phyloP scores from a whole-genome alignment of 2,888 invertebrate species.

The Drosophila multiciliata region DNA sequence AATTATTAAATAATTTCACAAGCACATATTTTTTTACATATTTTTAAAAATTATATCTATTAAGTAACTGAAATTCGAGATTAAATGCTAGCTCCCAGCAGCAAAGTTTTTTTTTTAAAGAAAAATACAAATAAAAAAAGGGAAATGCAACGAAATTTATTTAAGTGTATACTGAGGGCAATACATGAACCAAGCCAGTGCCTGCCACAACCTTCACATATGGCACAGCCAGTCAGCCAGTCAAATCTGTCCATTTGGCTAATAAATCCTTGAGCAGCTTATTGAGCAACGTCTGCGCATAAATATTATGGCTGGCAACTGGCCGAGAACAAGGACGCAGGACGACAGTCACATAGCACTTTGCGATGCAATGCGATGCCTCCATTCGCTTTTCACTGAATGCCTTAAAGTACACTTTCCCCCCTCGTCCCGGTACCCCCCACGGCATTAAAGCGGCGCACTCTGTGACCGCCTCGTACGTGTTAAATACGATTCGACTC shows the following conservation, averaged over 20 bases:
- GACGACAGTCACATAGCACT: conserved; percentile 27
- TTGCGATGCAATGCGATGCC: conserved; percentile 17
- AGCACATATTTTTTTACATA: rapidly evolving
- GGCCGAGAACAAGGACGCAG: conserved; percentile 47
- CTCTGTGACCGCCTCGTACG: conserved; percentile 54
- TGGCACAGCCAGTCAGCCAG: conserved; percentile 74
- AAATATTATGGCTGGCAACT: conserved; percentile 76
- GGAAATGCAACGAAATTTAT: conserved; percentile 30
- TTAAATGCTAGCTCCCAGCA: not conserved
- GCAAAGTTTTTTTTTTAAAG: not conserved
- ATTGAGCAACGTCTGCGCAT: conserved; percentile 81
- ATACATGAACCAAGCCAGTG: conserved; percentile 33
- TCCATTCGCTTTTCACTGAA: conserved; percentile 61
- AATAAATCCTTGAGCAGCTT: conserved; percentile 85
- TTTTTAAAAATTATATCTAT: not conserved
- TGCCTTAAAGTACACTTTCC: conserved; percentile 34
- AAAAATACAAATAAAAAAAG: not conserved
- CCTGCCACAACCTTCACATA: conserved; percentile 59
- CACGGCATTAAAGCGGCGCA: conserved; percentile 39
- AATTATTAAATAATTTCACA: not conserved
- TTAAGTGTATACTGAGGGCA: conserved; percentile 48
- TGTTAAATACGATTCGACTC: conserved; percentile 76
- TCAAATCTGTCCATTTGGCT: conserved; percentile 85
- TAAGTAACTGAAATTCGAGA: not conserved
- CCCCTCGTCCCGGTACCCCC: conserved; percentile 7